These are phyloP conservation scores for Callocephalon fimbriatum DNA, from an alignment of 2,113 vertebrate species.

Conservation along the genomic window DNA sequence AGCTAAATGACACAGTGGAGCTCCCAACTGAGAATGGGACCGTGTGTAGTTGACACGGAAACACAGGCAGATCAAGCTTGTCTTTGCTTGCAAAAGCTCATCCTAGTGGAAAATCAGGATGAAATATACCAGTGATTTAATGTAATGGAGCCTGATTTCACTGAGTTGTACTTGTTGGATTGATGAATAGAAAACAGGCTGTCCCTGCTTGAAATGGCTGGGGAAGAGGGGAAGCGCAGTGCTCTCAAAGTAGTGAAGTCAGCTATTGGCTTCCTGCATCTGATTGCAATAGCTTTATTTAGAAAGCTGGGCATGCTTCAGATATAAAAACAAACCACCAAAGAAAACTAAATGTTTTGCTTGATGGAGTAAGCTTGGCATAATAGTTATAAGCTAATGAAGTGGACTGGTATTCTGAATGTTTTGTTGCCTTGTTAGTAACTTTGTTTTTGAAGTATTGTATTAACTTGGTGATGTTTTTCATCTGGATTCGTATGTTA, in stretches of 20 bases:
- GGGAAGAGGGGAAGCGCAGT: neutral
- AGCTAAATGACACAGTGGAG: neutral
- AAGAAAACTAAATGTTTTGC: neutral
- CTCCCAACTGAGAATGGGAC: neutral
- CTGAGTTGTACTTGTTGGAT: neutral
- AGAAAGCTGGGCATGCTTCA: neutral
- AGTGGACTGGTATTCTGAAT: neutral
- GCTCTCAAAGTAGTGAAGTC: neutral
- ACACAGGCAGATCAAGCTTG: neutral
- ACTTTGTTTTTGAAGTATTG: neutral
- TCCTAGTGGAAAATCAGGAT: neutral
- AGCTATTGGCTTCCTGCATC: neutral
- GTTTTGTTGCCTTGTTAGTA: neutral
- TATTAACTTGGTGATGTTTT: neutral
- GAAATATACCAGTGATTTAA: neutral
- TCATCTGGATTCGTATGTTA: neutral
- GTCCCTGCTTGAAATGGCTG: neutral
- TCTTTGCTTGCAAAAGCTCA: neutral
- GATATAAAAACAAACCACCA: neutral
- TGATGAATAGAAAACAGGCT: neutral
- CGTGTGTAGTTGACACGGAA: accelerated
- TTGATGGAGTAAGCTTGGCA: neutral
- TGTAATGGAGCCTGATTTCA: neutral
- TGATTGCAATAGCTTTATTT: neutral
- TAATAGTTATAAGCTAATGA: neutral